These are phyloP conservation scores for Epizoanthus fatuus DNA, from an alignment of 92 coral and sea anemone genomes.

Conservation along the genomic window DNA sequence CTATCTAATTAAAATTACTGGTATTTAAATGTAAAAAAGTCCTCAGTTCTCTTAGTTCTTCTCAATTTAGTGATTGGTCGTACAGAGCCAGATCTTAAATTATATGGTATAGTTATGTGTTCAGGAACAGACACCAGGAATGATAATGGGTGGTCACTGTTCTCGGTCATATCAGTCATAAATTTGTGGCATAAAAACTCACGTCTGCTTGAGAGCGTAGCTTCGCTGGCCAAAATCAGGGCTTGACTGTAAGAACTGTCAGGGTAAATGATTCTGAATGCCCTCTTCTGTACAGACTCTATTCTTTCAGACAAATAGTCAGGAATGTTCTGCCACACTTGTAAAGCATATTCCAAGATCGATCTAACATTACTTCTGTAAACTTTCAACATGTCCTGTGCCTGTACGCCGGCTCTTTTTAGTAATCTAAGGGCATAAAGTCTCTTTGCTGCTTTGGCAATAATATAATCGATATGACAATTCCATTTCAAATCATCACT, in stretches of 20 bases:
- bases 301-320: constrained; percentile 46
- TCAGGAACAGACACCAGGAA: constrained; percentile 14
- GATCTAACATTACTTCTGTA: constrained; percentile 44
- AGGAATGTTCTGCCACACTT: constrained; percentile 60
- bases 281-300: constrained; percentile 54
- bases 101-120: constrained; percentile 20
- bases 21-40: constrained; percentile 33
- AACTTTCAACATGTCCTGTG: constrained; percentile 29
- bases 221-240: constrained; percentile 14
- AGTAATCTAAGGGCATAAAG: constrained; percentile 25
- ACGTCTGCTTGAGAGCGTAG: constrained; percentile 14
- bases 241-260: constrained; percentile 39
- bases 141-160: constrained; percentile 32
- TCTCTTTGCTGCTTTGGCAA: constrained; percentile 25
- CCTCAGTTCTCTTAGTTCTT: constrained; percentile 45
- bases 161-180: constrained; percentile 9
- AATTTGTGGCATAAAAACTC: constrained; percentile 16
- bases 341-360: constrained; percentile 47
- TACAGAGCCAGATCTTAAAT: constrained; percentile 39
- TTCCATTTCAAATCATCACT: constrained; percentile 56
- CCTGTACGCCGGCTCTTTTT: constrained; percentile 38
- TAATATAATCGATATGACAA: constrained; percentile 34
- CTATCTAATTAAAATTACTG: constrained; percentile 7
- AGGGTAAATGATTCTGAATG: constrained; percentile 42
- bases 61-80: constrained; percentile 22